A percentile compares a stretch with the other conserved stretches of the same genome.
These are phyloP conservation scores for Ostrea denselamellosa DNA, from an alignment of 1,140 invertebrate genomes.

Conservation along the genomic window DNA sequence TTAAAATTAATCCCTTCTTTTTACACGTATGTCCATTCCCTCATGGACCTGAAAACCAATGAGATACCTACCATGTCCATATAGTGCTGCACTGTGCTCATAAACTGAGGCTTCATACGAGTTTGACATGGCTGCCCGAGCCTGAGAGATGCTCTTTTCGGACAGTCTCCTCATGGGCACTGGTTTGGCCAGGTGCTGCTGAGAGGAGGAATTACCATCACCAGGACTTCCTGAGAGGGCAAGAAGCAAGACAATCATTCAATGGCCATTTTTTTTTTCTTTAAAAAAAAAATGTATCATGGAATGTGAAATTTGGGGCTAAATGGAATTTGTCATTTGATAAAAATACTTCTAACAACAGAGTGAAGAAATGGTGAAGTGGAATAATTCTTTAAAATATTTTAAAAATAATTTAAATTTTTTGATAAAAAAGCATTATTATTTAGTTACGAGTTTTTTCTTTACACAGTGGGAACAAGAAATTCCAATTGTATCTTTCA, in stretches of 20 bases:
- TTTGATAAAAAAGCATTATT: background rate
- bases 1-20: background rate
- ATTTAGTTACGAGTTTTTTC: background rate
- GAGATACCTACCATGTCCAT: constrained; percentile 24
- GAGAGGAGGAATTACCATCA: constrained; percentile 44
- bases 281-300: constrained; percentile 44
- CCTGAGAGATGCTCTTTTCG: constrained; percentile 62
- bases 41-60: background rate
- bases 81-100: constrained; percentile 1
- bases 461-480: background rate
- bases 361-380: background rate
- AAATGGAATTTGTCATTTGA: constrained; percentile 76
- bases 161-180: constrained; percentile 65
- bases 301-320: constrained; percentile 63
- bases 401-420: too few species aligned
- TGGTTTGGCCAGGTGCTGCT: constrained; percentile 65
- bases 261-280: constrained; percentile 42
- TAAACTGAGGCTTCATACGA: background rate
- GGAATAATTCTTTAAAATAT: too few species aligned
- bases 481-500: background rate
- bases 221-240: constrained; percentile 50
- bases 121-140: constrained; percentile 39
- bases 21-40: background rate
- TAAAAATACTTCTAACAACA: too few species aligned
- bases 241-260: constrained; percentile 1